Base-by-base conservation (phyloP, 2,888 invertebrate genomes). In the Hirtodrosophila trivittata region DNA sequence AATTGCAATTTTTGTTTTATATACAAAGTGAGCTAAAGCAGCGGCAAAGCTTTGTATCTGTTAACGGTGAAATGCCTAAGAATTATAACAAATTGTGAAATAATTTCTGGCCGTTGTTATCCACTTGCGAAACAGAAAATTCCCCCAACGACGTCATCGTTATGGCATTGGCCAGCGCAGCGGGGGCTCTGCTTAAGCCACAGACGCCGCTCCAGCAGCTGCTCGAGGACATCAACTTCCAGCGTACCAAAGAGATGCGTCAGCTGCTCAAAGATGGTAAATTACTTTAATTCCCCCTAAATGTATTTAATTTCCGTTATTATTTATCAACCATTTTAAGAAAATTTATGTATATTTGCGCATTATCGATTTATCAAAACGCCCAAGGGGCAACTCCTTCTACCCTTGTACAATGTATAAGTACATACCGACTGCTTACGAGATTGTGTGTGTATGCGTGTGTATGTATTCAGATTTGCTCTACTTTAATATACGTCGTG, bases 141-240 rank as follows among this genome's bases (percentile, higher is more conserved):
- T 12, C 52, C 41, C 14, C 25, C 35, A 51, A 33, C 42, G 32
- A 46, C 67, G 46, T 63, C 62, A 66, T 55, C 26, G 41, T 7
- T 6, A 89, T 89, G 89, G 85, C 89, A 38, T 75, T 89, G 76
- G 89, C 89, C 63, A 88, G 86, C 55, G 89, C 90, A 51, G 90
- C 90, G 54, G 89, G 89, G 45, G 87, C 87, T 57, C 72, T 90
- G 28, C 67, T 91, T 14, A 90, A 89, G 68, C 87, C 89, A 18
- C 91, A 90, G 64, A 95, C 95, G 25, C 94, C 95, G 90, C 91
- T 97, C 77, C 97, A 97, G 88, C 97, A 96, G 87, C 92, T 97
- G 55, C 92, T 97, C 62, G 97, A 97, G 89, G 97, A 97, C 91
- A 97, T 97, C 75, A 97, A 96, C 91, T 97, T 97, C 87, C 97